Evolutionary conservation across 2,113 vertebrate genomes (phyloP), one percentile per base, ranked within the genome.

Genomic region (Bucco capensis): DNA sequence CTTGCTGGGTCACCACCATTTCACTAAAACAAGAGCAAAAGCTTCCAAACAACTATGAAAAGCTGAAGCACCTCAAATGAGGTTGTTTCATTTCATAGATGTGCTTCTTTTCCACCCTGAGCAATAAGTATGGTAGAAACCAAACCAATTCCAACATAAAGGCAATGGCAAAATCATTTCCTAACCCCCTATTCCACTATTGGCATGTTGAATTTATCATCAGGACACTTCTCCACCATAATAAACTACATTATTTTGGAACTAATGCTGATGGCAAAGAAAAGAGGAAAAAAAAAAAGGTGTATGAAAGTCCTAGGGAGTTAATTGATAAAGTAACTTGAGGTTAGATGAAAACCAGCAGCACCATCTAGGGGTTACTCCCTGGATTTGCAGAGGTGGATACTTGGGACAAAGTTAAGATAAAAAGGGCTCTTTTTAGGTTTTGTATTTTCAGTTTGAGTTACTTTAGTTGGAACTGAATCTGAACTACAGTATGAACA

Each of bases 281-380:
- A 77, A 74, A 73, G 3, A 51, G 33, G 30, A 84, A 33, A 2
- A 2, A 30, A 50, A n/a, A 54, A 80, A 4, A 57, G 64, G 6
- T 8, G 7, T 23, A 56, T 12, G 35, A 67, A 83, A 90, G 37
- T 88, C 77, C 74, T 8, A 69, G 82, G 79, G 53, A 73, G 81
- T 93, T 80, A 38, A 72, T 62, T 95, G 79, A 49, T 38, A 50
- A 33, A 53, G 35, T 40, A 95, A 79, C 31, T 19, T 28, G 57
- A 92, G 12, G 33, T 49, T 56, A 66, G 85, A 61, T 57, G 67
- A 88, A 91, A 95, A 64, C 65, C 96, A 94, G 95, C 74, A 97
- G 97, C 96, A 84, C 97, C 98, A 97, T 92, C 97, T 98, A 96
- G 69, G 70, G 97, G 97, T 77, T 47, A 33, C 56, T 77, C 67